phyloP scores from a whole-genome alignment of 1,140 invertebrate species.

The Drosophila takahashii region DNA sequence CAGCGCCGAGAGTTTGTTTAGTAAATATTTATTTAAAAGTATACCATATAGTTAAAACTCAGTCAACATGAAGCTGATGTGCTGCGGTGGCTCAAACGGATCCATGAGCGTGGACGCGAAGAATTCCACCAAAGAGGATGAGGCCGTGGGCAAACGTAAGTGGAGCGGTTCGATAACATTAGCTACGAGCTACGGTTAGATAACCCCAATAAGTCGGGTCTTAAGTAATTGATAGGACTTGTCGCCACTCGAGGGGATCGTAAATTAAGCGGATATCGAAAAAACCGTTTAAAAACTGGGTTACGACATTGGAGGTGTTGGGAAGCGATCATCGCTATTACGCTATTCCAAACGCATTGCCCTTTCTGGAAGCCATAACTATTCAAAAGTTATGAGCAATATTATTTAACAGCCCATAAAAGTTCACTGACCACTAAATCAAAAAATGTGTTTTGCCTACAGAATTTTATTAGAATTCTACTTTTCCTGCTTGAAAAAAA shows the following conservation, averaged over 20 bases:
- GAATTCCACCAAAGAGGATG: constrained; percentile 37
- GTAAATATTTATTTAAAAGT: constrained; percentile 1
- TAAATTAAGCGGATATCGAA: constrained; percentile 3
- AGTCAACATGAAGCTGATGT: constrained; percentile 38
- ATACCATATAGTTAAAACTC: neutral
- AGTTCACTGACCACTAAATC: neutral
- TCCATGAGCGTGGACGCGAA: constrained; percentile 42
- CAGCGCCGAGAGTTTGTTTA: neutral
- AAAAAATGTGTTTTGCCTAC: too few species aligned
- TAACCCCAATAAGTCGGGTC: constrained; percentile 18
- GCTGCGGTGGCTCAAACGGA: constrained; percentile 33
- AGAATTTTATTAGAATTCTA: too few species aligned
- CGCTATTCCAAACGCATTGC: too few species aligned
- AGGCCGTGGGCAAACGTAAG: constrained; percentile 47
- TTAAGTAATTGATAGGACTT: constrained; percentile 7
- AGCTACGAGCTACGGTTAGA: constrained; percentile 8
- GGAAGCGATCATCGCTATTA: neutral
- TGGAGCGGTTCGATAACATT: constrained; percentile 13
- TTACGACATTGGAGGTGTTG: neutral
- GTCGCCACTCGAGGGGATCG: neutral
- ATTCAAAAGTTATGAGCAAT: neutral
- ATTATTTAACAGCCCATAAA: neutral
- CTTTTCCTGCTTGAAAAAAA: too few species aligned
- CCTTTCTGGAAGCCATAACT: too few species aligned
- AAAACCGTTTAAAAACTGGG: neutral